These are phyloP conservation scores for Leucania comma DNA, from an alignment of 2,888 invertebrate species.

Conservation along the genomic window DNA sequence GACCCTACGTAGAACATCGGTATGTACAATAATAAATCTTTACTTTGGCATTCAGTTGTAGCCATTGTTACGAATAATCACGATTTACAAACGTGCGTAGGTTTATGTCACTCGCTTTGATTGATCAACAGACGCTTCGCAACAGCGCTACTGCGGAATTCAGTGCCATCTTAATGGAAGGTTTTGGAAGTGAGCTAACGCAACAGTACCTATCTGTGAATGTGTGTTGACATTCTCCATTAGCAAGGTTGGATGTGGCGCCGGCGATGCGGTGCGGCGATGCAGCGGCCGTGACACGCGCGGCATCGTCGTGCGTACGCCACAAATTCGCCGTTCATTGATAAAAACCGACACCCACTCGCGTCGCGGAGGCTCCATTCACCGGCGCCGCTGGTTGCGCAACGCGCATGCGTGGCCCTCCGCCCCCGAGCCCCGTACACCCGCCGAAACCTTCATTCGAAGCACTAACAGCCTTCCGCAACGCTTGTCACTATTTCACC, in stretches of 20 bases:
- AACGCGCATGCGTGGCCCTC: constrained; percentile 81
- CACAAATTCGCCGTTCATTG: constrained; percentile 89
- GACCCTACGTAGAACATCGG: neutral
- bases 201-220: constrained; percentile 63
- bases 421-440: constrained; percentile 62
- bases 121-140: constrained; percentile 29
- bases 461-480: constrained; percentile 76
- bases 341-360: constrained; percentile 89
- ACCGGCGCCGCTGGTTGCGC: constrained; percentile 87
- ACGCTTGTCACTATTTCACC: constrained; percentile 67
- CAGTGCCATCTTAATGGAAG: constrained; percentile 45
- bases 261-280: constrained; percentile 71
- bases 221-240: constrained; percentile 83
- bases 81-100: constrained; percentile 4
- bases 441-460: constrained; percentile 77
- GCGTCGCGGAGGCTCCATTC: constrained; percentile 83
- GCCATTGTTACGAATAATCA: constrained; percentile 11
- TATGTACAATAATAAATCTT: neutral
- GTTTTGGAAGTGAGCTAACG: constrained; percentile 46
- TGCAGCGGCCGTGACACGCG: constrained; percentile 84
- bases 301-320: constrained; percentile 81
- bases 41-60: neutral
- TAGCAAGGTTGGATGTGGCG: constrained; percentile 80
- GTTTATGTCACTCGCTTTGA: constrained; percentile 33
- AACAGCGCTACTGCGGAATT: constrained; percentile 29